Evolutionary conservation across 2,888 invertebrate genomes (phyloP).

Genomic region (Azorinus chamasolen): DNA sequence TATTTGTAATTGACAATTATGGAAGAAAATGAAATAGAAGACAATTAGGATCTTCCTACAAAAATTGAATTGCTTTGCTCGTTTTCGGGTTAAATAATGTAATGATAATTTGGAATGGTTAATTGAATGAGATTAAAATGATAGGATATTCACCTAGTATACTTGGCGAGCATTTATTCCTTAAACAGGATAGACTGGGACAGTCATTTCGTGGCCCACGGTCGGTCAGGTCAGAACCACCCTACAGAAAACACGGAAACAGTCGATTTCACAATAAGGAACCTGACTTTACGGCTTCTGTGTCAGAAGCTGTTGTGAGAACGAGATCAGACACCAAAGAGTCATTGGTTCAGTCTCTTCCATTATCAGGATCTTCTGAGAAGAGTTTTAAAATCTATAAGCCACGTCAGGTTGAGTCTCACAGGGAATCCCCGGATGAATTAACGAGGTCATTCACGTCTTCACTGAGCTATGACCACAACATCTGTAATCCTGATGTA

Average conservation of each 20-base stretch:
- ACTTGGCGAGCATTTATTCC: constrained; percentile 27
- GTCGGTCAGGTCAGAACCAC: neutral
- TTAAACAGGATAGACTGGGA: constrained; percentile 30
- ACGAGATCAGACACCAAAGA: constrained; percentile 39
- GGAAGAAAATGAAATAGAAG: too few species aligned
- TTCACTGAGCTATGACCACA: constrained; percentile 46
- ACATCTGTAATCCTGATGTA: constrained; percentile 55
- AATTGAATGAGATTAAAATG: constrained; percentile 20
- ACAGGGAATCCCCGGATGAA: neutral
- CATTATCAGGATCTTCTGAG: constrained; percentile 37
- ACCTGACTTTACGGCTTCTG: constrained; percentile 3
- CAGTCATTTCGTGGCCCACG: neutral
- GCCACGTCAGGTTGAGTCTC: neutral
- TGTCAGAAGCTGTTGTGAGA: constrained; percentile 22
- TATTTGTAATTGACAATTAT: too few species aligned
- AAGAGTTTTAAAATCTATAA: constrained; percentile 40
- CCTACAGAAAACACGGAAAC: neutral
- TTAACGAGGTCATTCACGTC: constrained; percentile 6
- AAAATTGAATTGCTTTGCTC: too few species aligned
- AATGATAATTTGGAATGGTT: too few species aligned
- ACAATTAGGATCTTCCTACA: too few species aligned
- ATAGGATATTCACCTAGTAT: constrained; percentile 51
- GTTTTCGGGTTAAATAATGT: too few species aligned
- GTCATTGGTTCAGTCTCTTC: constrained; percentile 61
- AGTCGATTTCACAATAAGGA: neutral